A percentile compares a stretch with the other conserved stretches of the same genome.
Evolutionary conservation across 30 jellyfish, hydroid and myxozoan genomes (phyloP).

Genomic region (Hydractinia symbiolongicarpus): DNA sequence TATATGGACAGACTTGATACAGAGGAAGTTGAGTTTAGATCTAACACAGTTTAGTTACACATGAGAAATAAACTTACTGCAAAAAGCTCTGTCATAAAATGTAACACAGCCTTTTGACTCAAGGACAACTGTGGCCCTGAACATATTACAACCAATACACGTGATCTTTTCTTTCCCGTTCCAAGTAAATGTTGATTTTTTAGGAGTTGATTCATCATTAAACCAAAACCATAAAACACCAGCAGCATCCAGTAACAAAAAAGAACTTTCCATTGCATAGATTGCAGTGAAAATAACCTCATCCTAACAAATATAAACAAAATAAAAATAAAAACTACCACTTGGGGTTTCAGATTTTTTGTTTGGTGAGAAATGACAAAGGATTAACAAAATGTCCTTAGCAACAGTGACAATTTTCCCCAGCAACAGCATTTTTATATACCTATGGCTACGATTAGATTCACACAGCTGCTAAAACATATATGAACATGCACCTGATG

Average conservation of each 20-base stretch:
- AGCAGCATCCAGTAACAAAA: conserved; percentile 7
- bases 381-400: background rate
- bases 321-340: background rate
- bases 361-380: background rate
- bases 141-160: conserved; percentile 28
- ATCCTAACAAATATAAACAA: background rate
- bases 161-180: conserved; percentile 33
- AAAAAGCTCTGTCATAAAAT: conserved; percentile 47
- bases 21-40: no score
- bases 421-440: background rate
- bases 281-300: background rate
- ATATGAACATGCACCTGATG: no score
- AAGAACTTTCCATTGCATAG: conserved; percentile 31
- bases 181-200: conserved; percentile 17
- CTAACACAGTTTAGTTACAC: no score
- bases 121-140: conserved; percentile 54
- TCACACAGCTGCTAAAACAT: no score
- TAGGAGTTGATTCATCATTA: conserved; percentile 3
- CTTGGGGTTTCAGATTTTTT: no score
- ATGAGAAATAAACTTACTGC: conserved; percentile 60
- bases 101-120: conserved; percentile 44
- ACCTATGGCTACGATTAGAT: no score
- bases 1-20: no score
- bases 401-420: conserved; percentile 16
- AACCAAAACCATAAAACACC: conserved; percentile 29